These are phyloP conservation scores for Cephus cinctus DNA, from an alignment of 1,140 invertebrate genomes.

Conservation along the genomic window DNA sequence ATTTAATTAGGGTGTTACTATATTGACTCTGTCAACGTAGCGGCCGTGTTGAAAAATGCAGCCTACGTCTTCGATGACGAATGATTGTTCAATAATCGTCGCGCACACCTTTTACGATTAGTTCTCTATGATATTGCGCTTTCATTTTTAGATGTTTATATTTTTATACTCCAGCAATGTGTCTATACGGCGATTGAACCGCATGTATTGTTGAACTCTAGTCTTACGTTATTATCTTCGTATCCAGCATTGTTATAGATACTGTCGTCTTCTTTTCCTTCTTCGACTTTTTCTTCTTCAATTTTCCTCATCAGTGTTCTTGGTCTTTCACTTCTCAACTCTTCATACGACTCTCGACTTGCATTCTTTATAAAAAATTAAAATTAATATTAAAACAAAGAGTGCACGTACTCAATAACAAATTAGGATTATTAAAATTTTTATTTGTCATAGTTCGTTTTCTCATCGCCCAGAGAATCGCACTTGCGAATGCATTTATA, in stretches of 20 bases:
- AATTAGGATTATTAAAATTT: too few relatives aligned
- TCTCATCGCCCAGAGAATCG: too few relatives aligned
- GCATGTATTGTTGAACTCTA: conserved; percentile 55
- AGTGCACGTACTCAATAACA: too few relatives aligned
- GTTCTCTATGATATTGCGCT: conserved; percentile 31
- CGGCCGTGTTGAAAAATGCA: too few relatives aligned
- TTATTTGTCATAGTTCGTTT: too few relatives aligned
- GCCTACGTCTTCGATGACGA: not conserved
- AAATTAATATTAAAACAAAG: too few relatives aligned
- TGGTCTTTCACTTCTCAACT: too few relatives aligned
- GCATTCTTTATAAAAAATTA: too few relatives aligned
- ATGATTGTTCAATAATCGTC: not conserved
- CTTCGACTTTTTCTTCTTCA: not conserved
- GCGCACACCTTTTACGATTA: conserved; percentile 12
- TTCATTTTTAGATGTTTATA: conserved; percentile 52
- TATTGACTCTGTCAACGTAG: too few relatives aligned
- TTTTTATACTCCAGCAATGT: conserved; percentile 48
- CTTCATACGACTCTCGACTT: too few relatives aligned
- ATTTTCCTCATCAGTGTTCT: conserved; percentile 7
- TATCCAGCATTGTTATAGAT: conserved; percentile 28
- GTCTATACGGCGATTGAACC: conserved; percentile 40
- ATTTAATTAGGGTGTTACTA: too few relatives aligned
- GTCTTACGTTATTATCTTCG: conserved; percentile 48
- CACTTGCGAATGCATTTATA: too few relatives aligned
- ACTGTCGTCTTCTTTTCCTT: conserved; percentile 17